Percentiles rank a stretch among this genome's conserved stretches.
phyloP scores from a whole-genome alignment of 2,113 vertebrate genomes.

The Regulus satrapa region DNA sequence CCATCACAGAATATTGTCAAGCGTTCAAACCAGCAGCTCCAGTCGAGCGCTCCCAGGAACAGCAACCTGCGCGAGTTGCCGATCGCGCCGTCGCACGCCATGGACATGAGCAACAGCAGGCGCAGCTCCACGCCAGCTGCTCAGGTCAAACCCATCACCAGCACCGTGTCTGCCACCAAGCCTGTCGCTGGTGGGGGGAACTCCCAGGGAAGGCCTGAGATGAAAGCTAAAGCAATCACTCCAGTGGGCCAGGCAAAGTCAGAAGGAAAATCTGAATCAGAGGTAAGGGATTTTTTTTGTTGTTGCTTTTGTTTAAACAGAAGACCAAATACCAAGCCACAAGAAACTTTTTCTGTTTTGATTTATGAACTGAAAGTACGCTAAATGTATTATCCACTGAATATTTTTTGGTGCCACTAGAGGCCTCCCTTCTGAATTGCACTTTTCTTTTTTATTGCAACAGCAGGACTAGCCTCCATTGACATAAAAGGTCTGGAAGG shows the following conservation, averaged over 20 bases:
- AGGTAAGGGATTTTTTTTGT: constrained; percentile 62
- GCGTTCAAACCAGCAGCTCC: constrained; percentile 82
- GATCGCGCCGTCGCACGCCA: constrained; percentile 79
- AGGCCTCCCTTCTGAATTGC: not conserved
- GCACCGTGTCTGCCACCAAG: constrained; percentile 33
- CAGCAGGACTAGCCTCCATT: not conserved
- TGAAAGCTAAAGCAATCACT: constrained; percentile 59
- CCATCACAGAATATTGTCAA: constrained; percentile 73
- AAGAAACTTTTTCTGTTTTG: not conserved
- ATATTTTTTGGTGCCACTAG: not conserved
- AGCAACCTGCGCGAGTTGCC: constrained; percentile 94
- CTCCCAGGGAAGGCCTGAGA: constrained; percentile 69
- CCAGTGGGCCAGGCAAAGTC: constrained; percentile 61
- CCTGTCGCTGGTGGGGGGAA: not conserved
- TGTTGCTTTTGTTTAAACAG: not conserved
- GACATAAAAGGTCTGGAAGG: not conserved
- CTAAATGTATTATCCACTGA: not conserved
- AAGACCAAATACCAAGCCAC: not conserved
- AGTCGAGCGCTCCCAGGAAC: constrained; percentile 79
- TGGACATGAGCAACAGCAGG: constrained; percentile 69
- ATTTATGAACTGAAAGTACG: not conserved
- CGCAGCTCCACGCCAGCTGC: constrained; percentile 70
- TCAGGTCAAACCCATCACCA: constrained; percentile 77
- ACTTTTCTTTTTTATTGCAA: not conserved
- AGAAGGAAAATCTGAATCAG: constrained; percentile 65